Base-by-base conservation (phyloP, 2,113 vertebrate species). In the Limanda limanda region DNA sequence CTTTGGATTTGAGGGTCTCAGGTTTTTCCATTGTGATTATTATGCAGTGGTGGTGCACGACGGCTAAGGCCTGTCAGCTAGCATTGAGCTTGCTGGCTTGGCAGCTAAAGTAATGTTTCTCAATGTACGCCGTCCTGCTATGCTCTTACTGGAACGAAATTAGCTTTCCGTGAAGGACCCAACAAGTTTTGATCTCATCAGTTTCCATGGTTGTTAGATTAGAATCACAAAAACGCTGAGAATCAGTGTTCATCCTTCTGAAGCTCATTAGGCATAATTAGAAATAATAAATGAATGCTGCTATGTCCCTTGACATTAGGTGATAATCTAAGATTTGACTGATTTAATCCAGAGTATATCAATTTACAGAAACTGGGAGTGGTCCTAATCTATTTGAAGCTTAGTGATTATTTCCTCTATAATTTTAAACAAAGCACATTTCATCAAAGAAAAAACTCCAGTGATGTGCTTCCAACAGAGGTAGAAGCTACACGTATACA, bases 11-110 rank as follows among this genome's bases (percentile, higher is more conserved):
- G 47, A 81, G 37, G 17, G 40, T 64, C 47, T 69, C 58, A 31
- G 12, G 48, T 68, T 83, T 74, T 87, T 88, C 68, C 74, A 70
- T 80, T 75, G 74, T 73, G 59, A 80, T 51, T 70, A 71, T 73
- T 68, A 69, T 67, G n/a, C 54, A 37, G 61, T 56, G 23, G 70
- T 54, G 73, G 45, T 71, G 56, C 52, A 57, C 2, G 0, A 42
- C 59, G 52, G 51, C 27, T 66, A 72, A 25, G 31, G 40, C 21
- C 75, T 84, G 77, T 78, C 45, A 77, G 68, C 40, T 45, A 37
- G 24, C n/a, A 40, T n/a, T 48, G 17, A 83, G 52, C 45, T 63
- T 4, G 12, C 47, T 78, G 63, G 56, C 63, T 63, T 71, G 31
- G 58, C 68, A 59, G 37, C 67, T 40, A 60, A 78, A 60, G 67